phyloP scores from a whole-genome alignment of 2,888 invertebrate genomes.

The Panzeria rudis region DNA sequence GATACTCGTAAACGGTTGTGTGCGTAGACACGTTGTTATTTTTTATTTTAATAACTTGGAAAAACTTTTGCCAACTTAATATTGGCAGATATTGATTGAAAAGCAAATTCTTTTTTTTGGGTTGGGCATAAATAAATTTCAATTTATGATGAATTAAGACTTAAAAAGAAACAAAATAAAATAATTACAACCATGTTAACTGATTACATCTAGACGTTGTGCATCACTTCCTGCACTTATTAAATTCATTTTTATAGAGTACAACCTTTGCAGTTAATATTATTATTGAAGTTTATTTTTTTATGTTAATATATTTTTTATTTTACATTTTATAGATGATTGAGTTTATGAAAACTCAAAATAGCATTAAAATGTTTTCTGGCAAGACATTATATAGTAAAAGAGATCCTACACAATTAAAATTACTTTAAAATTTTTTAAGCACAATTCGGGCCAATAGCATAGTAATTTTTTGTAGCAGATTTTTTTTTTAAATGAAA shows the following conservation, averaged over 20 bases:
- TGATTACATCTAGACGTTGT: constrained; percentile 59
- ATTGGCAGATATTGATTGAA: constrained; percentile 65
- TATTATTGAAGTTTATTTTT: too few species aligned
- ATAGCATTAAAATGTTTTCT: not conserved
- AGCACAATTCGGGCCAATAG: too few species aligned
- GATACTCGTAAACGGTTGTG: constrained; percentile 6
- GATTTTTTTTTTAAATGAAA: too few species aligned
- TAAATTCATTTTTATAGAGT: constrained; percentile 24
- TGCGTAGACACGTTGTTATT: constrained; percentile 10
- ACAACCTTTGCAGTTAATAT: not conserved
- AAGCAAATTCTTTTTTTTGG: constrained; percentile 60
- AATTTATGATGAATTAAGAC: constrained; percentile 59
- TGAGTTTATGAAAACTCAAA: not conserved
- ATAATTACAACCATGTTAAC: constrained; percentile 52
- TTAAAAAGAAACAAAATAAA: constrained; percentile 42
- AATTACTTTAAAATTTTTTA: too few species aligned
- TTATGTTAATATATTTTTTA: too few species aligned
- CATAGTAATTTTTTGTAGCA: too few species aligned
- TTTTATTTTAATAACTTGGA: constrained; percentile 56
- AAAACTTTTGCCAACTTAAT: constrained; percentile 27
- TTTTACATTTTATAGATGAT: not conserved
- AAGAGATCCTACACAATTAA: too few species aligned
- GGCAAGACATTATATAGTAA: too few species aligned
- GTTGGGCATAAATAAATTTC: constrained; percentile 66
- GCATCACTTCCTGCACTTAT: constrained; percentile 58